A percentile compares a stretch with the other conserved stretches of the same genome.
Evolutionary conservation across 2,888 invertebrate species (phyloP).

Genomic region (Heliconius ethilla): DNA sequence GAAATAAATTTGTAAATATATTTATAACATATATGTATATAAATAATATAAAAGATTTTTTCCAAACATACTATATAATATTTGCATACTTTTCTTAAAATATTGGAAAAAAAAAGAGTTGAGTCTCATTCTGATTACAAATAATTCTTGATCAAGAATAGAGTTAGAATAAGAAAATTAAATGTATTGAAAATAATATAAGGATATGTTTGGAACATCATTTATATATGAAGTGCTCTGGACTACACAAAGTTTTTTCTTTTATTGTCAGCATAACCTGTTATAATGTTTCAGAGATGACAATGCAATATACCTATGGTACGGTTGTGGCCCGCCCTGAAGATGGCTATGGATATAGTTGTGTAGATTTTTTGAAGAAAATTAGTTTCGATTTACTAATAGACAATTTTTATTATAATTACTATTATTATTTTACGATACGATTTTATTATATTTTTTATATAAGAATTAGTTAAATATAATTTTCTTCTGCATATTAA

Average conservation of each 20-base stretch:
- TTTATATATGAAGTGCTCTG: neutral
- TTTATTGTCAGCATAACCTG: neutral
- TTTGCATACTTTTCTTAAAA: slow-evolving; percentile 2
- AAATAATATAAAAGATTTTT: neutral
- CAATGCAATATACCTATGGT: neutral
- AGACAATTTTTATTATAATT: no score
- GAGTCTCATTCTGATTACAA: slow-evolving; percentile 13
- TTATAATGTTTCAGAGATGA: neutral
- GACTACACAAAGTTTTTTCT: neutral
- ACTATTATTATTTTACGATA: no score
- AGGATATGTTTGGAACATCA: neutral
- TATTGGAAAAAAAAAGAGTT: neutral
- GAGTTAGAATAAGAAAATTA: slow-evolving; percentile 9
- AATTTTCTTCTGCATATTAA: no score
- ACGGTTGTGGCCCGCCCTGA: neutral
- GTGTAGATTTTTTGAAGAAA: no score
- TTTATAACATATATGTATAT: neutral
- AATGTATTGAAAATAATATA: neutral
- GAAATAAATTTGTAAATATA: neutral
- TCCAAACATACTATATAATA: slow-evolving; percentile 8
- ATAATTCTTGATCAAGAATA: slow-evolving; percentile 21
- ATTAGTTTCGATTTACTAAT: no score
- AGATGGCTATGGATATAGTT: neutral
- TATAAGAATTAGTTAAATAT: no score
- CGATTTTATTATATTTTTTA: no score